Conservation (phyloP, 2,888 invertebrate genomes). For the Erebia epiphron region DNA sequence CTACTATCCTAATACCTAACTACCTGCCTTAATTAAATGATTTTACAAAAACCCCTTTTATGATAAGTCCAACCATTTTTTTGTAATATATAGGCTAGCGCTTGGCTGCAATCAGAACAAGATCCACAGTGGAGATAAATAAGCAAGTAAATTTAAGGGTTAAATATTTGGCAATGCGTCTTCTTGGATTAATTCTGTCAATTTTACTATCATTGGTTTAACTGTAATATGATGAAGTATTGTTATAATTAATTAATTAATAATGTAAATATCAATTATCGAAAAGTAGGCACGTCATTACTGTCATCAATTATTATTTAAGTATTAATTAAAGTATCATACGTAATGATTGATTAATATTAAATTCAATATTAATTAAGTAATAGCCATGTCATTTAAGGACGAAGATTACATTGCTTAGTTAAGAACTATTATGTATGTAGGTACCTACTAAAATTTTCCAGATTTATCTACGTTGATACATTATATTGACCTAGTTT, state of each 20-base stretch:
- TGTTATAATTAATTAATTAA: too few relatives aligned
- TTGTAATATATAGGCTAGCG: too few relatives aligned
- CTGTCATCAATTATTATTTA: background rate
- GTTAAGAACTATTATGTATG: background rate
- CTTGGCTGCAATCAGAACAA: too few relatives aligned
- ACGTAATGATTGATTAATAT: constrained; percentile 15
- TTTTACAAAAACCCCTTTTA: background rate
- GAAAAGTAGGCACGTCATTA: background rate
- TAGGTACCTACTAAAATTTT: background rate
- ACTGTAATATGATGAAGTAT: background rate
- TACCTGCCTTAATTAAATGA: background rate
- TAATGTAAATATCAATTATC: too few relatives aligned
- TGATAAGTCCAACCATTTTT: background rate
- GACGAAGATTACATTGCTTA: background rate
- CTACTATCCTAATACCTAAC: too few relatives aligned
- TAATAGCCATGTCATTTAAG: background rate
- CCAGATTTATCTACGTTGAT: background rate
- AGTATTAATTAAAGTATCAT: constrained; percentile 3
- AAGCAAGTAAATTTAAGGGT: background rate
- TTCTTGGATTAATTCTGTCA: background rate
- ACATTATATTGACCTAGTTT: constrained; percentile 15
- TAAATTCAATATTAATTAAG: constrained; percentile 7
- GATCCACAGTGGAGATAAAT: constrained; percentile 9
- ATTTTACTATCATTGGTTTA: background rate
- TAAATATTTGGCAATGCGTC: background rate